Base-by-base conservation (phyloP, 2,797 vertebrate species). In the Danio tinwini region DNA sequence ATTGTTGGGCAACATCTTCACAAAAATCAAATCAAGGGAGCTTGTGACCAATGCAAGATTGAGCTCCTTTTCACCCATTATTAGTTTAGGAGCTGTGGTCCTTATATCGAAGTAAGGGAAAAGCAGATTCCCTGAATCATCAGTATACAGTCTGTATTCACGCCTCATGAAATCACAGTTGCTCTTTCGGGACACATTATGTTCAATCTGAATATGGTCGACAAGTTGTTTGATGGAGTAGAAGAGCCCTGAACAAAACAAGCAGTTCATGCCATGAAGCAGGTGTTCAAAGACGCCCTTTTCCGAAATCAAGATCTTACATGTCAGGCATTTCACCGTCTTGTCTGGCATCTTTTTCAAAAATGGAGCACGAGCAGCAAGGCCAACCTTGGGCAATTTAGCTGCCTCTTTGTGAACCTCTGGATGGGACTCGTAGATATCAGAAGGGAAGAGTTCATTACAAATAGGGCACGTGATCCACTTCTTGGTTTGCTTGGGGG, bases 381-480 rank as follows among this genome's bases (percentile, higher is more conserved):
- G 87, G n/a, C 94, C 92, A 5, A 88, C 82, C 76, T 90, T 92
- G 37, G 85, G 78, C 2, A 88, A 16, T 3, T 84, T 82, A 52
- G 95, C 90, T 0, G 95, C 93, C 19, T 94, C 92, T 76, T 95
- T 96, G 86, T 99, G 97, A 4, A 97, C 93, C 50, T 97, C 95
- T 86, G 96, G 95, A 72, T 99, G 98, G 52, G 98, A 94, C 85
- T 98, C 94, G 2, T 97, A 99, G 47, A 98, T 95, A 1, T 95
- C 97, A 6, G 97, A 97, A 0, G 98, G 98, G 82, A 99, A 98
- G 17, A 98, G 96, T 83, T 99, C 97, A 0, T 96, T 98, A 88
- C 98, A 99, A 71, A 98, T 94, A 0, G 96, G 97, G 78, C 98
- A 99, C 0, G 96, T 98, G 76, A 98, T 96, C 98, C 98, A 99